Base-by-base conservation (phyloP, 2,888 invertebrate species). In the Drosophila cracens region DNA sequence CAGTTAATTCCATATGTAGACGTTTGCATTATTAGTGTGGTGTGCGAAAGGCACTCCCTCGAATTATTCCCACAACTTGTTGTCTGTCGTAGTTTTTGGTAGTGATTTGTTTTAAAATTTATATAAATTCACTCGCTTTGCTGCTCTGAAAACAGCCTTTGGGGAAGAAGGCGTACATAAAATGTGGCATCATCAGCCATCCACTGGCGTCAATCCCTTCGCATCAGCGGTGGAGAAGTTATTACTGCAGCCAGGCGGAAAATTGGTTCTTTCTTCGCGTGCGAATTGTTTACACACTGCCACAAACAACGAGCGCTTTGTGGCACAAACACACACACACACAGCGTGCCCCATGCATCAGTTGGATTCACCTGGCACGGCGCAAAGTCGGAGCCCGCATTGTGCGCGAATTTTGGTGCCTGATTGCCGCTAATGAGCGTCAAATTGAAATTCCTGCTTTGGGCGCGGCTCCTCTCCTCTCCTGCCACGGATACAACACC, bases 361-460 rank as follows among this genome's bases (percentile, higher is more conserved):
- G 34, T 38, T 78, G 66, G 33, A 56, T 51, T 60, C 52, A 81
- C 58, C 61, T 67, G 73, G 21, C 59, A 67, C 21, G 16, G 8
- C 16, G 46, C 29, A 62, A 36, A 57, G 53, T 65, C 53, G 73
- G 0, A 29, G 68, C 59, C 53, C 48, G 67, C 78, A 81, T 65
- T 77, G 68, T 77, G 59, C 49, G 65, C 49, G 54, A 76, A 64
- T 61, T 60, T 68, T 40, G 67, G 53, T 40, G 48, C 60, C 74
- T 77, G 87, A 86, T 83, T 83, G 87, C 74, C 70, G 81, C 87
- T 83, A 83, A 83, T 83, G 83, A 87, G 84, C 83, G 61, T 87
- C 81, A 87, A 83, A 87, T 87, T 83, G 87, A 83, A 83, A 87
- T 86, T 77, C 75, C 87, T 67, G 78, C 71, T 52, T 66, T 70